Percentiles rank a stretch among this genome's conserved stretches.
Evolutionary conservation across 2,888 invertebrate genomes (phyloP).

Genomic region (Amblyjoppa proteus): DNA sequence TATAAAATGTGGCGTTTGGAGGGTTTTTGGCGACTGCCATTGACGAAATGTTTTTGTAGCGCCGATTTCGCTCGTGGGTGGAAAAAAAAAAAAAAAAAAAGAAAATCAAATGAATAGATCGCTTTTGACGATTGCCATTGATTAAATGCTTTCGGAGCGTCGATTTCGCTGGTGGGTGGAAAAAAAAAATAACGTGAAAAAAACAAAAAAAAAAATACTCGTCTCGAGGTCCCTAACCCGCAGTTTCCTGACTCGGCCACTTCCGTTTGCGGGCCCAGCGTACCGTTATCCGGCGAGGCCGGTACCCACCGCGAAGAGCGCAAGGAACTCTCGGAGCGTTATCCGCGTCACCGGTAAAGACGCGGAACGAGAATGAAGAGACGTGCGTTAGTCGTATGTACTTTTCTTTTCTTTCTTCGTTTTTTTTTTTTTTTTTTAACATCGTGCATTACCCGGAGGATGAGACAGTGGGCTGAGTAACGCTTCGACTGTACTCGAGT

Average conservation of each 20-base stretch:
- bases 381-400: constrained; percentile 10
- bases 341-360: constrained; percentile 26
- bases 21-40: too few species aligned
- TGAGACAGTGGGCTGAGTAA: constrained; percentile 11
- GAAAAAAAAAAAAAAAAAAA: background rate
- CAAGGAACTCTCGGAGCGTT: constrained; percentile 20
- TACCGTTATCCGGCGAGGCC: constrained; percentile 32
- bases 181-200: background rate
- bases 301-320: constrained; percentile 2
- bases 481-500: constrained; percentile 6
- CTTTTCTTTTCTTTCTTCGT: constrained; percentile 4
- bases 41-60: too few species aligned
- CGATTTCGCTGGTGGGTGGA: background rate
- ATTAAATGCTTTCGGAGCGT: background rate
- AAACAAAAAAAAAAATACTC: background rate
- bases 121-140: background rate
- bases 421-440: background rate
- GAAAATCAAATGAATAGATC: background rate
- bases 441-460: constrained; percentile 5
- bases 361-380: constrained; percentile 32
- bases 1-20: too few species aligned
- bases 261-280: constrained; percentile 19
- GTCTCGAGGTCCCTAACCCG: constrained; percentile 2
- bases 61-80: too few species aligned
- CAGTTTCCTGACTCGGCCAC: background rate